These are phyloP conservation scores for Ciconia maguari DNA, from an alignment of 2,113 vertebrate genomes.

Conservation along the genomic window DNA sequence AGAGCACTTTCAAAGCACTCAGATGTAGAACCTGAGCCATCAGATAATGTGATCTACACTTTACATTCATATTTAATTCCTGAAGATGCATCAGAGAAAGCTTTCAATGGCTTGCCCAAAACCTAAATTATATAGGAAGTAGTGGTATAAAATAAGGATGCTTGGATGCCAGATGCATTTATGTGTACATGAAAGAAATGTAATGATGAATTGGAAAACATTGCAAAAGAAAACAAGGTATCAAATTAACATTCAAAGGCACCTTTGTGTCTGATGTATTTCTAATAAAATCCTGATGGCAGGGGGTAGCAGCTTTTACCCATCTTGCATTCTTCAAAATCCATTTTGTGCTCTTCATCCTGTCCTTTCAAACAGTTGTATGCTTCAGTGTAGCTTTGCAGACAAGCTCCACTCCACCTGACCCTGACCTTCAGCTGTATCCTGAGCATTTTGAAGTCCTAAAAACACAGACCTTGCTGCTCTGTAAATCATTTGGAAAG, in stretches of 20 bases:
- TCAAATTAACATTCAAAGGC: background rate
- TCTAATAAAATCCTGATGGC: background rate
- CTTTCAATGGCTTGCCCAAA: background rate
- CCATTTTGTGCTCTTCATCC: background rate
- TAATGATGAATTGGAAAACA: background rate
- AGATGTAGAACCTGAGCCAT: background rate
- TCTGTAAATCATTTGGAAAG: background rate
- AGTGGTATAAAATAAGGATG: background rate
- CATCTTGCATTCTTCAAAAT: background rate
- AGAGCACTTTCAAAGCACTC: background rate
- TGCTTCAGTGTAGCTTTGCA: background rate
- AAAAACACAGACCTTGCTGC: background rate
- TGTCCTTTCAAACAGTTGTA: background rate
- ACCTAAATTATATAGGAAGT: background rate
- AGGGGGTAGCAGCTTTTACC: background rate
- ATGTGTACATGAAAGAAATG: background rate
- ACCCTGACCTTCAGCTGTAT: background rate
- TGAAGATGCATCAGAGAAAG: background rate
- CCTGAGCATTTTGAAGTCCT: background rate
- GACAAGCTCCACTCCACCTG: background rate
- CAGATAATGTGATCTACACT: background rate
- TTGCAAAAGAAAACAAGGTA: background rate
- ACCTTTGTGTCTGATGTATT: background rate
- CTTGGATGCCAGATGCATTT: background rate
- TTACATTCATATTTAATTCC: slow-evolving; percentile 44